These are phyloP conservation scores for Callimorpha dominula DNA, from an alignment of 2,888 invertebrate genomes.

Conservation along the genomic window DNA sequence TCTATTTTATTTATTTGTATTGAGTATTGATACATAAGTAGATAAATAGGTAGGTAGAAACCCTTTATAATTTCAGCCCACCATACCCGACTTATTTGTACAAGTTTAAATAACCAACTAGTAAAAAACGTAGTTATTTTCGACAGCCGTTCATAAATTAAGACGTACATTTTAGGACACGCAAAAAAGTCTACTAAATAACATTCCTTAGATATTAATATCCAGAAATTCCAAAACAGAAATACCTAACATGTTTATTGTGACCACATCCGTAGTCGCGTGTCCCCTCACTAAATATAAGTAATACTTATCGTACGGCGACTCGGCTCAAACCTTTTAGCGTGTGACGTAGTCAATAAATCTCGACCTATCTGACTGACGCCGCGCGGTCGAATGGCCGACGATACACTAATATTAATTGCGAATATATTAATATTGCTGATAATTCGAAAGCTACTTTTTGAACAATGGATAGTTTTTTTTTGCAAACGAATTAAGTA, in stretches of 20 bases:
- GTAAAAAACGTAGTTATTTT: no score
- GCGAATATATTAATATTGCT: conserved; percentile 70
- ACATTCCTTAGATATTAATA: not conserved
- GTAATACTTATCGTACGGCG: conserved; percentile 73
- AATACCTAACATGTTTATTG: conserved; percentile 22
- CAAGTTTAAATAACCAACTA: no score
- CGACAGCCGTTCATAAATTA: no score
- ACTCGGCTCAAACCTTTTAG: conserved; percentile 81
- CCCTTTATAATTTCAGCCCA: no score
- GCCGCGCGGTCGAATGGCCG: conserved; percentile 57
- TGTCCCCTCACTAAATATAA: conserved; percentile 80
- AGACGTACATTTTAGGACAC: no score
- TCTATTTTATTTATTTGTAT: no score
- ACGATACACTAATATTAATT: conserved; percentile 69
- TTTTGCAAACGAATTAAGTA: conserved; percentile 8
- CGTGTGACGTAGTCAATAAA: conserved; percentile 78
- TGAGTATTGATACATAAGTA: no score
- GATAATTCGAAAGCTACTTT: conserved; percentile 53
- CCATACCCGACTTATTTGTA: no score
- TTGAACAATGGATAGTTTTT: conserved; percentile 51
- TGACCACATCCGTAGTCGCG: conserved; percentile 73
- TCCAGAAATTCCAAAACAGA: not conserved
- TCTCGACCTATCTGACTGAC: conserved; percentile 73
- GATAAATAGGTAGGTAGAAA: no score
- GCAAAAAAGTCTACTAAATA: not conserved